Base-by-base conservation (phyloP, 1,140 invertebrate species). In the Eubasilissa regina region DNA sequence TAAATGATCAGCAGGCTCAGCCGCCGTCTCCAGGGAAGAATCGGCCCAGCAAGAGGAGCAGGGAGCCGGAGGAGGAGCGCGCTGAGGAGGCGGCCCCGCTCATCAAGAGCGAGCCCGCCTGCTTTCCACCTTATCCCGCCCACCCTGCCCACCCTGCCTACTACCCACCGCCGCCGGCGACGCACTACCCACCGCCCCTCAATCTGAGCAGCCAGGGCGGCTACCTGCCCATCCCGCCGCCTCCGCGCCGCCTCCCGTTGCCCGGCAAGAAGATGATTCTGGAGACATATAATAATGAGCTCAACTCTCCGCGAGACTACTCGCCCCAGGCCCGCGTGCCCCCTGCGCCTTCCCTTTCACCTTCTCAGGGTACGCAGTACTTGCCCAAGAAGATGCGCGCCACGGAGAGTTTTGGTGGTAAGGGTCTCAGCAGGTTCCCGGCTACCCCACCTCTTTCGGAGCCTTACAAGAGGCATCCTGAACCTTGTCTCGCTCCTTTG, bases 381-480 rank as follows among this genome's bases (percentile, higher is more conserved):
- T 83, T 89, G 72, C 88, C 88, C 11, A 89, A 89, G 75, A 89
- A 89, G 83, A 89, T 89, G 88, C 84, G 88, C 66, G 88, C 88
- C 74, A 86, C 88, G 21, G 88, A 89, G 79, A 89, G 86, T 72
- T 84, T 88, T 45, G 85, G 87, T 68, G 87, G 87, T 47, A 88
- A 89, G 15, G 66, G 47, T 3, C 25, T 44, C 12, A 35, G 11
- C 8, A 73, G 77, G 44, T 77, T 64, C 66, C 60, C 72, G 8
- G 48, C 19, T 0, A 21, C 19, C n/a, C 60, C 72, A 1, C 21
- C 19, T 0, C 19, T 13, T 10, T 8, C 51, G 13, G 76, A 77
- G 3, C 7, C 73, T 9, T 11, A 8, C 15, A 58, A 75, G 35
- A 55, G 35, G 11, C 17, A 70, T 6, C 66, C 75, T 70, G 78